These are phyloP conservation scores for Melanogrammus aeglefinus DNA, from an alignment of 2,797 vertebrate species.

Conservation along the genomic window DNA sequence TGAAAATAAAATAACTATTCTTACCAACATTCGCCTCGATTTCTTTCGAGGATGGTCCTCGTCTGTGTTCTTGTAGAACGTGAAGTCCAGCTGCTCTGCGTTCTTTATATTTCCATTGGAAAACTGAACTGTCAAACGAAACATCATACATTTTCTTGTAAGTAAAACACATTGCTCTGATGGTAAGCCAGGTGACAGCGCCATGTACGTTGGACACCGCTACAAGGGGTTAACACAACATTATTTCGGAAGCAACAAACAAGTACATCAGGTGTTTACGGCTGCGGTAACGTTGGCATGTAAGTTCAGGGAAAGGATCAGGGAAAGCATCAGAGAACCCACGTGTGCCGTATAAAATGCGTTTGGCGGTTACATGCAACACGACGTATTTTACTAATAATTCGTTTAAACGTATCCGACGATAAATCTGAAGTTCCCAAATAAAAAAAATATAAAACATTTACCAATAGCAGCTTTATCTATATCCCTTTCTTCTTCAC, in stretches of 20 bases:
- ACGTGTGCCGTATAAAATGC: neutral
- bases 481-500: conserved; percentile 53
- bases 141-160: neutral
- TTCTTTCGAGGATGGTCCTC: conserved; percentile 78
- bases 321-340: neutral
- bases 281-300: neutral
- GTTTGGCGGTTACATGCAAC: neutral
- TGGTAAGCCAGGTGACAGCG: neutral
- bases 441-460: neutral
- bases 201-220: neutral
- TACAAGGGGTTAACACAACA: neutral
- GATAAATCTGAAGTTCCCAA: neutral
- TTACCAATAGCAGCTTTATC: conserved; percentile 71
- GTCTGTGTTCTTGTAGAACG: conserved; percentile 74
- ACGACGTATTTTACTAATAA: neutral
- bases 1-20: conserved; percentile 12
- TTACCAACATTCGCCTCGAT: conserved; percentile 81
- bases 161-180: neutral
- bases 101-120: conserved; percentile 81
- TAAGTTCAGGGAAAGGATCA: neutral
- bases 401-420: neutral
- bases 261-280: no score
- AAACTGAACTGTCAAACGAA: conserved; percentile 80
- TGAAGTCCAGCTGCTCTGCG: conserved; percentile 74
- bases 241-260: neutral